Base-by-base conservation (phyloP, 1,140 invertebrate genomes). In the Drosophila sturtevanti region DNA sequence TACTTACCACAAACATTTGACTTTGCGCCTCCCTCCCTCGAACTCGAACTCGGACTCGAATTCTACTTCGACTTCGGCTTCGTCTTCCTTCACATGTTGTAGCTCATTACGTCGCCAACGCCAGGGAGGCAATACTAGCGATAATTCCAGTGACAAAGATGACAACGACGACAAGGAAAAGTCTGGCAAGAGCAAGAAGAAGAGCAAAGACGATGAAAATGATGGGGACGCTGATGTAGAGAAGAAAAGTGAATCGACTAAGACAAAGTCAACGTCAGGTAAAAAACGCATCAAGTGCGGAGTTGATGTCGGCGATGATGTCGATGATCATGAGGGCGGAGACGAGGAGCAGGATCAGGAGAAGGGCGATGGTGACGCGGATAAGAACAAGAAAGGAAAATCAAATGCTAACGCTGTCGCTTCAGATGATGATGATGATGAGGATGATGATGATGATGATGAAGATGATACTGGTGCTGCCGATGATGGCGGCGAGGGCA, bases 321-420 rank as follows among this genome's bases (percentile, higher is more conserved):
- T 3, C 7, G 92, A 93, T 65, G 92, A 92, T 37, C 92, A 92
- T 48, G 85, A 89, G 18, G 89, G 89, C 12, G 92, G 92, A 21
- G 90, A 93, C 4, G 92, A 93, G 61, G 92, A 93, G 34, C 92
- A 92, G 31, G 86, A 90, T 56, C 90, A 92, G n/a, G 92, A 92
- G n/a, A 91, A 92, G 27, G 89, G 90, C 31, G 92, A 92, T 18
- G 92, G 93, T 72, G 92, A 92, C 18, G 91, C 92, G 3, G 91
- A 79, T 85, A 72, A 68, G 51, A 55, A 75, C 55, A 55, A 77
- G 74, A 79, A 73, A 51, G 80, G 90, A 72, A 92, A 74, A 60
- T 48, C 16, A 21, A 44, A 7, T 44, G 79, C 92, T 65, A 31
- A 4, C 5, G 92, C 90, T 34, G 86, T 79, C 12, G 92, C 92